These are phyloP conservation scores for Morpho deidamia DNA, from an alignment of 2,888 invertebrate species.

Conservation along the genomic window DNA sequence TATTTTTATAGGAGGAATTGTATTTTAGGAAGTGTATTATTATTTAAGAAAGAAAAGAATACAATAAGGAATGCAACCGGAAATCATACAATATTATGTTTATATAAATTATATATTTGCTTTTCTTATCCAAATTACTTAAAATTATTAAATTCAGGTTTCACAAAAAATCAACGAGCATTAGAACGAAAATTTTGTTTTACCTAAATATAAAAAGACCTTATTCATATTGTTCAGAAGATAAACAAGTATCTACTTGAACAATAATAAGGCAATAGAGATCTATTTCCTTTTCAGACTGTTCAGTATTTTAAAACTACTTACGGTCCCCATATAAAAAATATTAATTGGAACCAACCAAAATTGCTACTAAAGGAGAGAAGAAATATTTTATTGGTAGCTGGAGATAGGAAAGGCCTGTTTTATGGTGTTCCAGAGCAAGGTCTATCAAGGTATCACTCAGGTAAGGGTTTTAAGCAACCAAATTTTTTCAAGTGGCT, in stretches of 20 bases:
- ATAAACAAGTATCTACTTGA: too few relatives aligned
- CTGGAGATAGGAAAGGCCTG: conserved; percentile 44
- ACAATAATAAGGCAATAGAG: too few relatives aligned
- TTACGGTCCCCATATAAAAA: conserved; percentile 31
- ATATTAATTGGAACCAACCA: conserved; percentile 47
- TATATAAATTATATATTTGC: neutral
- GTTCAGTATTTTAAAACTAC: conserved; percentile 38
- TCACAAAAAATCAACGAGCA: too few relatives aligned
- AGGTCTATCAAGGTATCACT: conserved; percentile 28
- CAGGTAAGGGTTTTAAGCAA: too few relatives aligned
- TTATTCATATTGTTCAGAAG: too few relatives aligned
- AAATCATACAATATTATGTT: neutral
- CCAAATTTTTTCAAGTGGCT: too few relatives aligned
- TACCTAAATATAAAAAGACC: too few relatives aligned
- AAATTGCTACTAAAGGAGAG: conserved; percentile 41
- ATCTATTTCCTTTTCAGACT: conserved; percentile 27
- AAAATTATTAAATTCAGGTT: too few relatives aligned
- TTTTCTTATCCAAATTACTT: too few relatives aligned
- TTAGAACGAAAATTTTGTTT: neutral
- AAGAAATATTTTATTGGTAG: conserved; percentile 40
- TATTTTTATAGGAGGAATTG: too few relatives aligned
- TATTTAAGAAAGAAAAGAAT: neutral
- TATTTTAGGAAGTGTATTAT: neutral
- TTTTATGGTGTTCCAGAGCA: conserved; percentile 38
- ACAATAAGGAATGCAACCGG: neutral